Base-by-base conservation (phyloP, 2,113 vertebrate genomes). In the Poeciliopsis prolifica region DNA sequence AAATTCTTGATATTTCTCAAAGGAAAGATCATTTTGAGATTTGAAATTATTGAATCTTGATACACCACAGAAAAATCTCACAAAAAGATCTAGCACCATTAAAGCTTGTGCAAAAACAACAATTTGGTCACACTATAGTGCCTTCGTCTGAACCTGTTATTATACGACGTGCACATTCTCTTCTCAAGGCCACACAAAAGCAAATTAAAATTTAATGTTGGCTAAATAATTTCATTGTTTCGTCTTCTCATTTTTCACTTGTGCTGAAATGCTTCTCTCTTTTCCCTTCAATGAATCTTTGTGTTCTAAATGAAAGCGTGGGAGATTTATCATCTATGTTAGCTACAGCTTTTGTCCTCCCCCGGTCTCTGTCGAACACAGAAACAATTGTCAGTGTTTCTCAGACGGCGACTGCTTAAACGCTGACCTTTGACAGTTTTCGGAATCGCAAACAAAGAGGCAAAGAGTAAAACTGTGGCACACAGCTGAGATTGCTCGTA, bases 321-420 rank as follows among this genome's bases (percentile, higher is more conserved):
- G 80, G 82, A 83, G 86, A 90, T 93, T 89, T 88, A 92, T 89
- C 74, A 86, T 80, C 79, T n/a, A 17, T 4, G 60, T 64, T 70
- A 70, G 74, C 72, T 8, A 12, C 28, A 61, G 60, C 82, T 80
- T 79, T 90, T 92, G 89, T 91, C 70, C 80, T 68, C 72, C 74
- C 75, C 68, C 64, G 22, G 77, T 68, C 77, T 78, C 72, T 26
- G 66, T 72, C 74, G 26, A 71, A 89, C 86, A 89, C 68, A 81
- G 74, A 42, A 33, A 77, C 80, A 48, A 86, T 89, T 85, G 90
- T 90, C 68, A 65, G 48, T 48, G 48, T 76, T 64, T 77, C 33
- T 79, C 82, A 80, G n/a, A 79, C 82, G 76, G 86, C 84, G 83
- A 74, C 73, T 0, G 77, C 73, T 30, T 70, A 51, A 76, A 76